Percentiles rank a stretch among this genome's conserved stretches.
Evolutionary conservation across 1,140 invertebrate genomes (phyloP).

Genomic region (Zelostemma sp.): DNA sequence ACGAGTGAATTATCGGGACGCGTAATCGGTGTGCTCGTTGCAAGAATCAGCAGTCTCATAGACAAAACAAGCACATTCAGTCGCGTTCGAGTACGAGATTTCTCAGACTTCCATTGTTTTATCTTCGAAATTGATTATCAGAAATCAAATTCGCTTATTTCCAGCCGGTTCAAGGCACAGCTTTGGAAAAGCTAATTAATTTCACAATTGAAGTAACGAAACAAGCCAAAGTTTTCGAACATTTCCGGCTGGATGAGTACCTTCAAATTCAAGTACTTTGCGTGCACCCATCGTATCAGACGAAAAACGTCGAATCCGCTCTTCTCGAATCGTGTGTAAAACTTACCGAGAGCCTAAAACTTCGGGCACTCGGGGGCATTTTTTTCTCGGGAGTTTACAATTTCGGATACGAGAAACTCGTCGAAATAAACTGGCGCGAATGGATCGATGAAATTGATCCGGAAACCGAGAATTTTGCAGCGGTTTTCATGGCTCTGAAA

Average conservation of each 20-base stretch:
- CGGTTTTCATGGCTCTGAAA: slow-evolving; percentile 70
- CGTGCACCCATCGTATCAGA: slow-evolving; percentile 63
- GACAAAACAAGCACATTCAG: slow-evolving; percentile 52
- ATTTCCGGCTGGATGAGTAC: slow-evolving; percentile 54
- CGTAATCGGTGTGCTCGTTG: slow-evolving; percentile 69
- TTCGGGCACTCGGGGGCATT: slow-evolving; percentile 70
- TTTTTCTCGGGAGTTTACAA: slow-evolving; percentile 70
- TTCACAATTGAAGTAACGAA: slow-evolving; percentile 59
- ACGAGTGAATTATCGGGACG: slow-evolving; percentile 70
- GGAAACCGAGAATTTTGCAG: slow-evolving; percentile 73
- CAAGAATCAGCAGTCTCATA: slow-evolving; percentile 61
- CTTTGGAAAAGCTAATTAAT: slow-evolving; percentile 56
- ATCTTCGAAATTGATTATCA: no score
- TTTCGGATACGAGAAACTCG: slow-evolving; percentile 67
- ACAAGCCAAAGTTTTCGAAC: slow-evolving; percentile 58
- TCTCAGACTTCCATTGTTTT: no score
- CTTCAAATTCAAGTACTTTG: slow-evolving; percentile 61
- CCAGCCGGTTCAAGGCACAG: slow-evolving; percentile 54
- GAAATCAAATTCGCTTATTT: no score
- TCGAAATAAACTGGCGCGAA: slow-evolving; percentile 72
- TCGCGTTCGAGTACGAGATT: slow-evolving; percentile 50
- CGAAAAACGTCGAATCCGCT: slow-evolving; percentile 62
- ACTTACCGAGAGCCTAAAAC: slow-evolving; percentile 65
- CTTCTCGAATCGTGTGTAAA: slow-evolving; percentile 67
- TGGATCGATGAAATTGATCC: slow-evolving; percentile 72